These are phyloP conservation scores for Urocyon cinereoargenteus DNA, from an alignment of 2,797 vertebrate genomes.

Conservation along the genomic window DNA sequence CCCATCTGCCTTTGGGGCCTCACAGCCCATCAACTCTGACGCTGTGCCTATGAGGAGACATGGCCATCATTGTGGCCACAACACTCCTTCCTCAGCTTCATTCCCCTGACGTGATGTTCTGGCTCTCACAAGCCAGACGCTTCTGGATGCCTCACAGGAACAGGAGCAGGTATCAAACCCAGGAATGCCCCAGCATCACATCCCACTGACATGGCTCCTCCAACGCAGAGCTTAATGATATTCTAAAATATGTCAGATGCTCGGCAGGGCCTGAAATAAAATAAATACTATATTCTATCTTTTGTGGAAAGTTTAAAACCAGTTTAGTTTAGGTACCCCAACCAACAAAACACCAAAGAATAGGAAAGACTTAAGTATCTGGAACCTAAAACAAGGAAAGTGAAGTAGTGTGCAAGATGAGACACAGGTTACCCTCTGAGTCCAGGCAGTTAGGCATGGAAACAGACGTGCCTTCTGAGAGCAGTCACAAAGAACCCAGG, in stretches of 20 bases:
- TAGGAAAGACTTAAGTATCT: background rate
- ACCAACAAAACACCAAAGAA: background rate
- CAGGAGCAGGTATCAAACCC: background rate
- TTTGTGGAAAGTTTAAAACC: background rate
- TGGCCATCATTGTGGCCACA: background rate
- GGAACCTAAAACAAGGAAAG: background rate
- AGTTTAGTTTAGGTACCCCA: background rate
- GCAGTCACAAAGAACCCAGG: background rate
- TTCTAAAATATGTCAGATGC: background rate
- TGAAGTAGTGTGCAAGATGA: fast-evolving
- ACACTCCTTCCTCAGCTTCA: background rate
- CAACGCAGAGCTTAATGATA: background rate
- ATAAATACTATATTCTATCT: background rate
- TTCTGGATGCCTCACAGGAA: background rate
- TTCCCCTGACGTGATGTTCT: background rate
- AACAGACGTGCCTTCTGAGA: background rate
- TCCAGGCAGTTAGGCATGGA: background rate
- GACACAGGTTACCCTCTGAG: background rate
- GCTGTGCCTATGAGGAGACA: background rate
- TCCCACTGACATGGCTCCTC: background rate
- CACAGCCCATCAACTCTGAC: background rate
- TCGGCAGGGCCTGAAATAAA: background rate
- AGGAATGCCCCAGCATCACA: background rate
- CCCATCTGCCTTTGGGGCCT: background rate
- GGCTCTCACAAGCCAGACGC: background rate